Evolutionary conservation across 2,888 invertebrate genomes (phyloP).

Genomic region (Chrysotoxum bicinctum): DNA sequence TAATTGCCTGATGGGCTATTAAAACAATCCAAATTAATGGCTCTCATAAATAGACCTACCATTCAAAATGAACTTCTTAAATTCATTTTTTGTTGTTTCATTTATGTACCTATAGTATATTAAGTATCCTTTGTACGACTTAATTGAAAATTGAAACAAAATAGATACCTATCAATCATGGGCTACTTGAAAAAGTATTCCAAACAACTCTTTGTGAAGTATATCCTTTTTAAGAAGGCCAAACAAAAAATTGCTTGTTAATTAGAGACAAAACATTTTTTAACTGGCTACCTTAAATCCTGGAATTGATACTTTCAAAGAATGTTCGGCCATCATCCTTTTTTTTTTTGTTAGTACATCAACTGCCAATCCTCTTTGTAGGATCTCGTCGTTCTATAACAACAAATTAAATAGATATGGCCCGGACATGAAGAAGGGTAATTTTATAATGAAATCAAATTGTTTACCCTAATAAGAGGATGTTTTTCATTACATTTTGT

Average conservation of each 20-base stretch:
- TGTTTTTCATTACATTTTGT: slow-evolving; percentile 50
- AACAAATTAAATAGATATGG: slow-evolving; percentile 30
- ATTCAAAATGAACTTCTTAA: slow-evolving; percentile 9
- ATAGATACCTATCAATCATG: slow-evolving; percentile 18
- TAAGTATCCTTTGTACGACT: background rate
- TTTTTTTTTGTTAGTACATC: background rate
- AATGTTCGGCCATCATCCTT: slow-evolving; percentile 11
- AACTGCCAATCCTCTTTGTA: background rate
- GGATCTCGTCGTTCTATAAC: background rate
- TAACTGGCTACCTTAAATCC: slow-evolving; percentile 51
- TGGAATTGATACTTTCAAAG: slow-evolving; percentile 31
- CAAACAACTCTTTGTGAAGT: background rate
- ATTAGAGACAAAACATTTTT: slow-evolving; percentile 42
- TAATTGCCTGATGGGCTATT: background rate
- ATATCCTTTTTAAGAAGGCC: background rate
- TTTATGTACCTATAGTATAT: background rate
- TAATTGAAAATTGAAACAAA: slow-evolving; percentile 25
- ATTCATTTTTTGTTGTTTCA: background rate
- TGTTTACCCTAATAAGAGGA: slow-evolving; percentile 60
- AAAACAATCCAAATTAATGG: background rate
- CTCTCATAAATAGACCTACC: background rate
- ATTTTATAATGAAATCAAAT: slow-evolving; percentile 64
- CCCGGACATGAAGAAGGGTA: slow-evolving; percentile 42
- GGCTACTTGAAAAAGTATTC: background rate
- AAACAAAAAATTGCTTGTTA: slow-evolving; percentile 24